These are phyloP conservation scores for Cyprinodon variegatus DNA, from an alignment of 2,113 vertebrate species.

Conservation along the genomic window DNA sequence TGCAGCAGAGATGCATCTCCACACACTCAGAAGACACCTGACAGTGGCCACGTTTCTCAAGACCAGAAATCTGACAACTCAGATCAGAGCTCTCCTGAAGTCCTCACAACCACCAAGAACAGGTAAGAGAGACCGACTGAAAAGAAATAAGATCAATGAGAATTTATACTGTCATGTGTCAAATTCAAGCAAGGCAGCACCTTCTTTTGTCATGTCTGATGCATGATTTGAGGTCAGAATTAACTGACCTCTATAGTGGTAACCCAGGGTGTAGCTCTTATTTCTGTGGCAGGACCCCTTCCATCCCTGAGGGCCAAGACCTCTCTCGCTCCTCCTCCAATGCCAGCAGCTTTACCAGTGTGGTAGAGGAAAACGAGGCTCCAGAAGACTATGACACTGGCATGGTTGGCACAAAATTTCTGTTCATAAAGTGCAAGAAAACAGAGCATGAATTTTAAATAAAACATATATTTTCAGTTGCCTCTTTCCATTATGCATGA, in stretches of 20 bases:
- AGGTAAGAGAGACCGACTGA: conserved; percentile 74
- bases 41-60: conserved; percentile 87
- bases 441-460: background rate
- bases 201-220: conserved; percentile 3
- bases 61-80: conserved; percentile 90
- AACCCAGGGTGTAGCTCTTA: conserved; percentile 69
- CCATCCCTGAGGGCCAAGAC: conserved; percentile 82
- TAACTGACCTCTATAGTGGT: conserved; percentile 25
- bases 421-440: background rate
- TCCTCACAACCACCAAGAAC: conserved; percentile 88
- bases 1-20: conserved; percentile 84
- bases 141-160: background rate
- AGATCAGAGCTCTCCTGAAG: conserved; percentile 93
- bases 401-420: conserved; percentile 75
- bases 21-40: conserved; percentile 86
- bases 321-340: conserved; percentile 95
- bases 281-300: conserved; percentile 75
- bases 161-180: background rate
- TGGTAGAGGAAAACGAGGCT: conserved; percentile 87
- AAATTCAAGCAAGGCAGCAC: background rate
- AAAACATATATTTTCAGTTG: background rate
- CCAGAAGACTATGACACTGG: conserved; percentile 86
- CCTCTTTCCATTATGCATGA: background rate
- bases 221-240: conserved; percentile 12
- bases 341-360: conserved; percentile 94